phyloP scores from a whole-genome alignment of 2,888 invertebrate species.

The Meandrusa payeni region DNA sequence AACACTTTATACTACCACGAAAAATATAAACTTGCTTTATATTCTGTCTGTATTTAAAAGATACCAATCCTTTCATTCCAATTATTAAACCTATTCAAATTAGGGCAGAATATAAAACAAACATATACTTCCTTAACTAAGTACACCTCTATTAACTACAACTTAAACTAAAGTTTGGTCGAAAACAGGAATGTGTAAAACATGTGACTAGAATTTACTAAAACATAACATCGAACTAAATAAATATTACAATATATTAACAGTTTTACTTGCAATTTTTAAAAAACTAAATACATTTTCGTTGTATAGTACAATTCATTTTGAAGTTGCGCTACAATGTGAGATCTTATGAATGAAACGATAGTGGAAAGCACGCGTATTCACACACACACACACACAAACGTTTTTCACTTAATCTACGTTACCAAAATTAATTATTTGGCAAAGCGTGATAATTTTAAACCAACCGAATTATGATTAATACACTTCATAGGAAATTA shows the following conservation, averaged over 20 bases:
- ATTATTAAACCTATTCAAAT: not conserved
- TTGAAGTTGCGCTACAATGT: constrained; percentile 56
- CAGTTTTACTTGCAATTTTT: constrained; percentile 55
- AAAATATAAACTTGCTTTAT: constrained; percentile 18
- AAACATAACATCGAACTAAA: constrained; percentile 77
- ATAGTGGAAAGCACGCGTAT: constrained; percentile 32
- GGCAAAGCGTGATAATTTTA: not conserved
- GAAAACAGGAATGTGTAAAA: constrained; percentile 80
- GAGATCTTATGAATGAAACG: constrained; percentile 57
- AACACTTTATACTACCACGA: constrained; percentile 28
- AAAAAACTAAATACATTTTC: constrained; percentile 42
- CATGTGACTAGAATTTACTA: constrained; percentile 80
- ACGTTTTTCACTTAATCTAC: constrained; percentile 7
- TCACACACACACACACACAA: constrained; percentile 30
- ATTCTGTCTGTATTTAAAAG: too few species aligned
- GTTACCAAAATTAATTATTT: not conserved
- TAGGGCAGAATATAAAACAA: constrained; percentile 19
- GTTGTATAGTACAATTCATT: constrained; percentile 39
- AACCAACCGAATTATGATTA: too few species aligned
- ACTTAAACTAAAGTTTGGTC: constrained; percentile 67
- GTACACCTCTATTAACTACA: constrained; percentile 38
- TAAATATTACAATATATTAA: constrained; percentile 70
- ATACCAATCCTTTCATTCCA: too few species aligned
- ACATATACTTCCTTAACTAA: constrained; percentile 19
- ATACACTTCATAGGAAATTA: too few species aligned